Evolutionary conservation across 2,797 vertebrate genomes (phyloP).

Genomic region (Alcedo quadribrachys): DNA sequence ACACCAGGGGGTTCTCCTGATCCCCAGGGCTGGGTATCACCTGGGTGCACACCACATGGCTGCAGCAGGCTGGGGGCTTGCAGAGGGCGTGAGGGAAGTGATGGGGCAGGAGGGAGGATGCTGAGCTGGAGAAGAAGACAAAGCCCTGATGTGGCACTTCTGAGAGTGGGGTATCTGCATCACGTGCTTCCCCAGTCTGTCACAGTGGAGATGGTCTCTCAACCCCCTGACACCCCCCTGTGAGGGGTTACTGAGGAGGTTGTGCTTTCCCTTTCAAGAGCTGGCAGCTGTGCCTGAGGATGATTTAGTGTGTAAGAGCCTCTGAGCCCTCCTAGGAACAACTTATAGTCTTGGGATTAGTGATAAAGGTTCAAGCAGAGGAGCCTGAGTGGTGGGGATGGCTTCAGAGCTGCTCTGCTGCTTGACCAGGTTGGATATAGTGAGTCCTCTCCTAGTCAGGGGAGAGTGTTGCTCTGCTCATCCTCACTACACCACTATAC

Average conservation of each 20-base stretch:
- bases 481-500: not conserved
- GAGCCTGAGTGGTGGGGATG: not conserved
- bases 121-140: not conserved
- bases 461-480: not conserved
- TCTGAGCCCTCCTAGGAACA: not conserved
- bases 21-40: not conserved
- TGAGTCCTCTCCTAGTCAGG: fast-evolving
- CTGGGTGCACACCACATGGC: not conserved
- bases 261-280: not conserved
- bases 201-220: not conserved
- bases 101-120: not conserved
- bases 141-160: not conserved
- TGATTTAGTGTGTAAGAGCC: not conserved
- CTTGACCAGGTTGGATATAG: not conserved
- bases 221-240: fast-evolving
- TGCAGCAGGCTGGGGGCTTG: not conserved
- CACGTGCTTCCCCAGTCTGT: fast-evolving
- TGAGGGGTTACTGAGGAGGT: too few species aligned
- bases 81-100: fast-evolving
- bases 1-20: not conserved
- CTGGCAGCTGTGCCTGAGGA: not conserved
- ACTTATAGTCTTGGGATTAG: not conserved
- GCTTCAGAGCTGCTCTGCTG: not conserved
- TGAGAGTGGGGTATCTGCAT: not conserved
- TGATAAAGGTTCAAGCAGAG: not conserved